Base-by-base conservation (phyloP, 2,797 vertebrate genomes). In the Halcyon badia region DNA sequence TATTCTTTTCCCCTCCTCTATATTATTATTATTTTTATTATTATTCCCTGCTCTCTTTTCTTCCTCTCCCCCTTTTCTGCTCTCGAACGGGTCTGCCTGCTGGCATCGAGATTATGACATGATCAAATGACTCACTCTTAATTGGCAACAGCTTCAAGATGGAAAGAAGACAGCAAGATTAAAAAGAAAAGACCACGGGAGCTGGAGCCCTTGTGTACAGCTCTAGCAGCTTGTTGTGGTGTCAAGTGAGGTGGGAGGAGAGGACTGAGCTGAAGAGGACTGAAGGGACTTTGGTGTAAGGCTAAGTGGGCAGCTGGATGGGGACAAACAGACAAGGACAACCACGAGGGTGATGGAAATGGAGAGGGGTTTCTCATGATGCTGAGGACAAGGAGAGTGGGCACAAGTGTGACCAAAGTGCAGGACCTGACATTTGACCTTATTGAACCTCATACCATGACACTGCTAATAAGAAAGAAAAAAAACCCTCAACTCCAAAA, bases 71-170 rank as follows among this genome's bases (percentile, higher is more conserved):
- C 33, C 28, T 54, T 82, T 92, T 41, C 69, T 66, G 4, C 77
- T 91, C 92, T 96, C 35, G 14, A 83, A 75, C 13, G 1, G 95
- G 69, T 95, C 92, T 98, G 97, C 97, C 98, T 97, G 93, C 96
- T 90, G 97, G 97, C 97, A 4, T 71, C 16, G 2, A 62, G 89
- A 94, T 94, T 95, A 88, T 73, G 91, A 85, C 85, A 87, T 83
- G 94, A 97, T 97, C 96, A 92, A 96, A 98, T 92, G 91, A 26
- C 48, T 97, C 78, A 24, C 71, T 93, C 89, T 97, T 98, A 98
- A 98, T 98, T 98, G 97, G 97, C 94, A 92, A 65, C 83, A 85
- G 76, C 60, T 85, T 31, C 21, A 21, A 78, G 78, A 95, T 84
- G 73, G 94, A 70, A 78, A 87, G 51, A 83, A 92, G 93, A 48